phyloP scores from a whole-genome alignment of 2,888 invertebrate species.

The Ephialtes manifestator region DNA sequence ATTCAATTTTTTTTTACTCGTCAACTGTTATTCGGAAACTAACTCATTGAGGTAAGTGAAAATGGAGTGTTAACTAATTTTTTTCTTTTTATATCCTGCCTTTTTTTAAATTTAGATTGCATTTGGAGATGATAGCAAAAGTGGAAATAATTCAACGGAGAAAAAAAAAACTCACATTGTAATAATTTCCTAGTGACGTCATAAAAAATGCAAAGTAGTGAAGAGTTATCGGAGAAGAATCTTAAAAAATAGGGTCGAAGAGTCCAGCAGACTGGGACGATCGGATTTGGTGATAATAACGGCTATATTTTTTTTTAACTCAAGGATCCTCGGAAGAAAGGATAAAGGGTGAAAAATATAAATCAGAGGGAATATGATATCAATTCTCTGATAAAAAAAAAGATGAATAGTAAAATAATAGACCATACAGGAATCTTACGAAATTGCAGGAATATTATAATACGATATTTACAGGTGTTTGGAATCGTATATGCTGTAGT shows the following conservation, averaged over 20 bases:
- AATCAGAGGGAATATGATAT: neutral
- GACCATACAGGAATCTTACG: constrained; percentile 14
- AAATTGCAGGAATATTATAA: constrained; percentile 3
- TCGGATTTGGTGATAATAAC: constrained; percentile 14
- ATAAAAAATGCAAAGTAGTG: neutral
- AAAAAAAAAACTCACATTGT: neutral
- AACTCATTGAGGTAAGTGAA: no score
- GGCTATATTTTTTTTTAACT: neutral
- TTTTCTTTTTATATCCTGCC: no score
- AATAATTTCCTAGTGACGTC: neutral
- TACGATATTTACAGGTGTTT: neutral
- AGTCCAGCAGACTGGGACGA: constrained; percentile 11
- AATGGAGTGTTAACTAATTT: no score
- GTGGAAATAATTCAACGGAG: neutral
- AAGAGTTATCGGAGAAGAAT: neutral
- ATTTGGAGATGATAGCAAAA: neutral
- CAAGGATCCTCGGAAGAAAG: neutral
- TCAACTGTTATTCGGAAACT: no score
- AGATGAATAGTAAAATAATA: constrained; percentile 18
- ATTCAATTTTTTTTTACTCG: no score
- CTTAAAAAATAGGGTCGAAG: neutral
- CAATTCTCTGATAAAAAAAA: constrained; percentile 1
- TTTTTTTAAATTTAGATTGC: neutral
- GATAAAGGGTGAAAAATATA: constrained; percentile 3
- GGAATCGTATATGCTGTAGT: neutral